Percentiles rank a stretch among this genome's conserved stretches.
phyloP scores from a whole-genome alignment of 64 coral and sea anemone genomes.

The Hydrozoanthus tunicans region DNA sequence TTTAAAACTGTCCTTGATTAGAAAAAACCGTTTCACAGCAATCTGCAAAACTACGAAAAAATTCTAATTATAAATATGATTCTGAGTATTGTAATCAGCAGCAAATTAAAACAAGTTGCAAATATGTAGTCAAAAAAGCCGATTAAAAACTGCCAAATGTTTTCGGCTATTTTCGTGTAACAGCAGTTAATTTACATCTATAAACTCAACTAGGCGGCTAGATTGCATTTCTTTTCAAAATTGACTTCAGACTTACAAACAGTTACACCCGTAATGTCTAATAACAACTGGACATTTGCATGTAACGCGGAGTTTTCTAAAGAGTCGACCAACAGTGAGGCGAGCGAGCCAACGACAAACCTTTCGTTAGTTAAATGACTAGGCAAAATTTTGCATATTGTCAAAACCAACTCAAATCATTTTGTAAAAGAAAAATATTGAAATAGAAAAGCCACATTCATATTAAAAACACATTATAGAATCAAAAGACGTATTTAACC shows the following conservation, averaged over 20 bases:
- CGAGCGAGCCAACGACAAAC: not conserved
- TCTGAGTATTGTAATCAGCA: not conserved
- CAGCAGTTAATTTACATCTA: not conserved
- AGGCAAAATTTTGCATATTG: not conserved
- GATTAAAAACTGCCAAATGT: not conserved
- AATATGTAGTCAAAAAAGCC: not conserved
- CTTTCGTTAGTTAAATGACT: not conserved
- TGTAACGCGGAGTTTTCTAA: not conserved
- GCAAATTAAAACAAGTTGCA: not conserved
- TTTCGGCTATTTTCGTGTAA: constrained; percentile 7
- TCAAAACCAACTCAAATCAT: not conserved
- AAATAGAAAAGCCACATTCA: not conserved
- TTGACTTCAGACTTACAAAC: not conserved
- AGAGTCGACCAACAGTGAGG: not conserved
- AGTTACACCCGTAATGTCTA: not conserved
- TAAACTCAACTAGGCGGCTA: not conserved
- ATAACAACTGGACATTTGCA: not conserved
- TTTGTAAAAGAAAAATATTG: not conserved
- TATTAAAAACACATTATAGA: not conserved
- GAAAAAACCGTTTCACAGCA: constrained; percentile 7
- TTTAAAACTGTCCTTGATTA: not conserved
- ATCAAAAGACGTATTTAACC: not conserved
- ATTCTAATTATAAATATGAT: constrained; percentile 49
- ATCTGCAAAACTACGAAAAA: constrained; percentile 34
- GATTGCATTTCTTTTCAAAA: not conserved